Evolutionary conservation across 2,113 vertebrate species (phyloP).

Genomic region (Xerus inauris): DNA sequence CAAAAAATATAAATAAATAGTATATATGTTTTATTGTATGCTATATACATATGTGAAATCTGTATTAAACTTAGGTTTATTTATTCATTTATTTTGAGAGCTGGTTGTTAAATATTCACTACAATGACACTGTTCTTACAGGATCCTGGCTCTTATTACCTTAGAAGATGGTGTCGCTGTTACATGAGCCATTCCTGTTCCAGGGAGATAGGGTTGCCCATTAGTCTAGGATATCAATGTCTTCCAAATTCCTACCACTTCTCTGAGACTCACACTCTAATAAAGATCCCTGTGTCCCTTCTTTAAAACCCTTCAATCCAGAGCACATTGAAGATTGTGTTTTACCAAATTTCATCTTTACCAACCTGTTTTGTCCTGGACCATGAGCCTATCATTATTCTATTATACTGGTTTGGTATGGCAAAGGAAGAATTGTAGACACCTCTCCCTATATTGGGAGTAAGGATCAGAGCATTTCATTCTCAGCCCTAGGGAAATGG

Average conservation of each 20-base stretch:
- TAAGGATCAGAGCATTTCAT: neutral
- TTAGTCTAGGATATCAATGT: neutral
- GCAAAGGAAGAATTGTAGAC: neutral
- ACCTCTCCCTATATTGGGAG: neutral
- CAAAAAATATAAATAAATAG: no score
- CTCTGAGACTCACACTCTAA: neutral
- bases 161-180: neutral
- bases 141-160: neutral
- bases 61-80: neutral
- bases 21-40: neutral
- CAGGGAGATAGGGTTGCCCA: neutral
- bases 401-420: neutral
- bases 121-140: neutral
- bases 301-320: neutral
- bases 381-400: neutral
- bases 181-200: neutral
- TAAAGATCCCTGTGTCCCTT: neutral
- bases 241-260: neutral
- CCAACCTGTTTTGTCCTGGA: neutral
- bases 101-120: slow-evolving; percentile 5
- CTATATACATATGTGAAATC: neutral
- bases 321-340: neutral
- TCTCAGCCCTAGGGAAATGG: neutral
- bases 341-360: slow-evolving; percentile 13
- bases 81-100: neutral